These are phyloP conservation scores for Drosophila ercepeae DNA, from an alignment of 1,140 invertebrate species.

Conservation along the genomic window DNA sequence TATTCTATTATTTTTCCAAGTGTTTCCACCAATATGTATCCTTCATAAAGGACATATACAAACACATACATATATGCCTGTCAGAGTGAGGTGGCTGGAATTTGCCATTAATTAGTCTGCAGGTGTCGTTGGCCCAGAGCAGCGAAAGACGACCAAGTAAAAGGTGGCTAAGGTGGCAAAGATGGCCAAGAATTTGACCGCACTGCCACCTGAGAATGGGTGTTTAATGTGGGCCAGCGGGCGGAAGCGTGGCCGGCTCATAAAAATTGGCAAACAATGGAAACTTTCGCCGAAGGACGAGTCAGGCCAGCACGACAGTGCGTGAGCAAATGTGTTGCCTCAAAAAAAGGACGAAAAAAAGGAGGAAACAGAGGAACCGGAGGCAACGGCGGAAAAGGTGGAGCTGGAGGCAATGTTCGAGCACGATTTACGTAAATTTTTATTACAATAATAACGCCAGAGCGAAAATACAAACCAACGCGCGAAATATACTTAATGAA, in stretches of 20 bases:
- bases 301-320: constrained; percentile 48
- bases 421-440: constrained; percentile 74
- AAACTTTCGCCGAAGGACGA: constrained; percentile 66
- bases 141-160: constrained; percentile 4
- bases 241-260: constrained; percentile 52
- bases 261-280: constrained; percentile 77
- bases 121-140: constrained; percentile 50
- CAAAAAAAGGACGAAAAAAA: neutral
- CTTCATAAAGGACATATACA: neutral
- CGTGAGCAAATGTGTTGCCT: constrained; percentile 49
- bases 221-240: constrained; percentile 12
- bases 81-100: constrained; percentile 37
- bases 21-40: neutral
- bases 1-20: neutral
- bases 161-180: constrained; percentile 21
- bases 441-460: constrained; percentile 67
- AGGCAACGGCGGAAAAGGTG: neutral
- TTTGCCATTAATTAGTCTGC: constrained; percentile 74
- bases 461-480: constrained; percentile 38
- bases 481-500: constrained; percentile 70
- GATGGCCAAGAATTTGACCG: constrained; percentile 41
- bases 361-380: too few species aligned
- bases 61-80: constrained; percentile 9
- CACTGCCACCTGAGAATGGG: constrained; percentile 4
- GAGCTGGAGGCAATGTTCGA: constrained; percentile 28